Conservation (phyloP, 2,113 vertebrate genomes). For the Oxyura jamaicensis region DNA sequence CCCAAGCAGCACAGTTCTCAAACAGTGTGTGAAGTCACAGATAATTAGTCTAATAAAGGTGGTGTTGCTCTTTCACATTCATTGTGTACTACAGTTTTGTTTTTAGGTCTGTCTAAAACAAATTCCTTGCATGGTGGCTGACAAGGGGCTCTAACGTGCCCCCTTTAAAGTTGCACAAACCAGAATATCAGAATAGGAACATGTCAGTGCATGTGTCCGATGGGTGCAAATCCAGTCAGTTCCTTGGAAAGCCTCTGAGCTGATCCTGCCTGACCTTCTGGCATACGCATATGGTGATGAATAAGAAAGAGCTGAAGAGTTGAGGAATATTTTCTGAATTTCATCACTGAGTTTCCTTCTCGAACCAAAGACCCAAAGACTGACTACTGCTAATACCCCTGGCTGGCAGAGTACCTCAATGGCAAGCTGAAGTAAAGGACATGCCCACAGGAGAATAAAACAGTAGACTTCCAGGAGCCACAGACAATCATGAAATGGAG, state of each 20-base stretch:
- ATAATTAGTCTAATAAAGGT: neutral
- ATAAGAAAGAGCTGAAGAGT: neutral
- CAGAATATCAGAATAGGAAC: neutral
- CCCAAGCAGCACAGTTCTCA: neutral
- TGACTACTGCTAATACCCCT: neutral
- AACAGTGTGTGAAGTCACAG: neutral
- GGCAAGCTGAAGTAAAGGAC: neutral
- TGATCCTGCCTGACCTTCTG: neutral
- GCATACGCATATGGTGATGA: fast-evolving
- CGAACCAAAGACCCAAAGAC: neutral
- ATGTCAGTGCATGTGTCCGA: neutral
- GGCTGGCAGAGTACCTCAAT: neutral
- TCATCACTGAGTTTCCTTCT: neutral
- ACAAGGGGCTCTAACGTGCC: fast-evolving
- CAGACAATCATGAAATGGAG: neutral
- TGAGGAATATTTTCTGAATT: neutral
- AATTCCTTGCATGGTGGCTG: neutral
- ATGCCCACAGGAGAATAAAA: neutral
- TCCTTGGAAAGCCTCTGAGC: neutral
- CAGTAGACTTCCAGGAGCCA: neutral
- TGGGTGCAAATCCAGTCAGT: neutral
- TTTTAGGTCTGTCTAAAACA: neutral
- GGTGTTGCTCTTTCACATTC: neutral
- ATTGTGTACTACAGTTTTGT: neutral
- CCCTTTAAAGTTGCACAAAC: neutral